A percentile compares a stretch with the other conserved stretches of the same genome.
phyloP scores from a whole-genome alignment of 2,113 vertebrate species.

The Oceanodroma tethys region DNA sequence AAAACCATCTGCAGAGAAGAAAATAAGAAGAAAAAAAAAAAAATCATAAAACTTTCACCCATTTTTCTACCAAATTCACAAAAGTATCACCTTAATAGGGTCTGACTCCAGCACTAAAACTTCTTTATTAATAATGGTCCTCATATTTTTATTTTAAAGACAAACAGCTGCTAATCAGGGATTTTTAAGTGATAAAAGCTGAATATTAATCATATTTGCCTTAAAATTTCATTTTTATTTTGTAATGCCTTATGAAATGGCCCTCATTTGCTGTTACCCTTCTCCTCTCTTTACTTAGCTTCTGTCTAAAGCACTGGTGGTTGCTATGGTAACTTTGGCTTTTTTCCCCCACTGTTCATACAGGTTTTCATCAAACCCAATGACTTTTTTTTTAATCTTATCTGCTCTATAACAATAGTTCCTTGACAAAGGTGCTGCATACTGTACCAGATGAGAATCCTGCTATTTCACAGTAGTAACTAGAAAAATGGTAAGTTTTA shows the following conservation, averaged over 20 bases:
- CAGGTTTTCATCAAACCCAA: conserved; percentile 66
- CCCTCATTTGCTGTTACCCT: conserved; percentile 40
- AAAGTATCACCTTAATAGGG: not conserved
- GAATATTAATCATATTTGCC: not conserved
- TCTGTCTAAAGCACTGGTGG: conserved; percentile 44
- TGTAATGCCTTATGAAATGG: conserved; percentile 44
- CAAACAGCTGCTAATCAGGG: not conserved
- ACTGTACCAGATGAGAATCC: not conserved
- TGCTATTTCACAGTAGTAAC: conserved; percentile 12
- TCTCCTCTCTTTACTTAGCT: conserved; percentile 30
- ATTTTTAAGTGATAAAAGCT: conserved; percentile 9
- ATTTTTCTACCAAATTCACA: not conserved
- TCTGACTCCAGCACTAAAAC: not conserved
- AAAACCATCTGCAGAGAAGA: not conserved
- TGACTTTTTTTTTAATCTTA: conserved; percentile 65
- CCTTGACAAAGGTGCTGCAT: conserved; percentile 24
- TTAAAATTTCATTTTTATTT: conserved; percentile 33
- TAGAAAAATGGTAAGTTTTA: not conserved
- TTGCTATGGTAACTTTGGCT: conserved; percentile 67
- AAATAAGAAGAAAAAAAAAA: not conserved
- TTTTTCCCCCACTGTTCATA: conserved; percentile 41
- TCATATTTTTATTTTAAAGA: not conserved
- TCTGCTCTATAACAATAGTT: conserved; percentile 55
- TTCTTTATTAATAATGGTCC: not conserved
- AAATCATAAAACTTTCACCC: not conserved